Evolutionary conservation across 2,113 vertebrate genomes (phyloP).

Genomic region (Bufo bufo): DNA sequence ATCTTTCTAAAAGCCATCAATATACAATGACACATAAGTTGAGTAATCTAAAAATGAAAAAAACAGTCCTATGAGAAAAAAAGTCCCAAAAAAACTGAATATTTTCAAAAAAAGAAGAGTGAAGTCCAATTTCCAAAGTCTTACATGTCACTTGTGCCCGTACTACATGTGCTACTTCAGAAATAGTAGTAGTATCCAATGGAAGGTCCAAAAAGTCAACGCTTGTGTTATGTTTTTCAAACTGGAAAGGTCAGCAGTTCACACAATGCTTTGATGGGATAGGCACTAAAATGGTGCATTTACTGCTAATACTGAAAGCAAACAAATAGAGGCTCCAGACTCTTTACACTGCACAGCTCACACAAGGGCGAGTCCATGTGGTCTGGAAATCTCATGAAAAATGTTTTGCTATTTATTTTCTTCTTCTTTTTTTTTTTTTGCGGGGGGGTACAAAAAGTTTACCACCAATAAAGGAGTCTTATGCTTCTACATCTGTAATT

Average conservation of each 20-base stretch:
- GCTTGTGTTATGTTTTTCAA: conserved; percentile 69
- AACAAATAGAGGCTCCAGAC: conserved; percentile 52
- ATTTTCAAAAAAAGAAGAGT: not conserved
- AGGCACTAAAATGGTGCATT: conserved; percentile 66
- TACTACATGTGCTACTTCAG: not conserved
- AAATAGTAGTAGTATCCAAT: not conserved
- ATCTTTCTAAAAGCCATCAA: too few species aligned
- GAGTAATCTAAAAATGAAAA: too few species aligned
- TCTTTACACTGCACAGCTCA: conserved; percentile 19
- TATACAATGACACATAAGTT: too few species aligned
- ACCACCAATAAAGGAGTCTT: not conserved
- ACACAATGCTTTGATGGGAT: conserved; percentile 66
- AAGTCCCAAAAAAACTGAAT: not conserved
- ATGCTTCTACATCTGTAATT: not conserved
- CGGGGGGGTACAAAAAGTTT: not conserved
- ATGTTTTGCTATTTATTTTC: not conserved
- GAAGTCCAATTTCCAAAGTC: not conserved
- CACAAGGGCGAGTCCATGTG: conserved; percentile 29
- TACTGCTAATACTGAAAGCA: conserved; percentile 64
- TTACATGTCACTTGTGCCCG: not conserved
- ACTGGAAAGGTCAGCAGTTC: conserved; percentile 72
- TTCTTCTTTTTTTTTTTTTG: not conserved
- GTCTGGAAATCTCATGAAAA: conserved; percentile 34
- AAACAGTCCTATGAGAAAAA: not conserved
- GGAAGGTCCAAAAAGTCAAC: conserved; percentile 16